A percentile compares a stretch with the other conserved stretches of the same genome.
These are phyloP conservation scores for Phoxinus dragarum DNA, from an alignment of 2,797 vertebrate genomes.

Conservation along the genomic window DNA sequence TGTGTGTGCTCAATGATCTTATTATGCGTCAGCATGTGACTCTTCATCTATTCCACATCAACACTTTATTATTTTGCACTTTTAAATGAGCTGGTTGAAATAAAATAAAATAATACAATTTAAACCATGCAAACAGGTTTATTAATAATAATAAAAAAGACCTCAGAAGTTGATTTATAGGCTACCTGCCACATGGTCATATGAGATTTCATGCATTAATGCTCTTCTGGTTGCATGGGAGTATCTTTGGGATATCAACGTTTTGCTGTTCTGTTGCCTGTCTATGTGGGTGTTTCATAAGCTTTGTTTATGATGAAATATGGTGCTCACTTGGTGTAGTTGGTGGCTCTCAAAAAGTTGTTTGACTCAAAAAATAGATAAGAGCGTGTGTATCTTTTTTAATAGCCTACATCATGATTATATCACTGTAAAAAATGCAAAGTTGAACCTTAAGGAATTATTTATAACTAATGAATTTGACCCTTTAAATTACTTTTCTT, in stretches of 20 bases:
- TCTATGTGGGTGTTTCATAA: not conserved
- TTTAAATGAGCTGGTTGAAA: not conserved
- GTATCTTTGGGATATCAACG: not conserved
- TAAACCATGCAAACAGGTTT: no score
- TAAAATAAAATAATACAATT: not conserved
- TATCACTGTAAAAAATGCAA: not conserved
- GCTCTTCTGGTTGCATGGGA: conserved; percentile 14
- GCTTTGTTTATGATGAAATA: conserved; percentile 16
- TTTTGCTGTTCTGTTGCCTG: not conserved
- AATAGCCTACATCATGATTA: not conserved
- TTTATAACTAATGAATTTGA: not conserved
- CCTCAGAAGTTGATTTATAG: conserved; percentile 6
- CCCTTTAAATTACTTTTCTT: not conserved
- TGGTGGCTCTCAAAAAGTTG: conserved; percentile 1
- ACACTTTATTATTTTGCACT: not conserved
- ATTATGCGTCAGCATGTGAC: conserved; percentile 43
- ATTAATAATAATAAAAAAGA: not conserved
- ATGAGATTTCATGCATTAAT: conserved; percentile 20
- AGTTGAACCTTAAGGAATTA: not conserved
- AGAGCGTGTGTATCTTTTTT: no score
- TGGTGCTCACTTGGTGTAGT: not conserved
- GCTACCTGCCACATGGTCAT: not conserved
- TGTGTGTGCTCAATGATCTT: conserved; percentile 32
- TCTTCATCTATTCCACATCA: conserved; percentile 5
- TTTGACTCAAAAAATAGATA: not conserved